Evolutionary conservation across 35 echinoderm and acorn worm genomes (phyloP).

Genomic region (Apostichopus californicus): DNA sequence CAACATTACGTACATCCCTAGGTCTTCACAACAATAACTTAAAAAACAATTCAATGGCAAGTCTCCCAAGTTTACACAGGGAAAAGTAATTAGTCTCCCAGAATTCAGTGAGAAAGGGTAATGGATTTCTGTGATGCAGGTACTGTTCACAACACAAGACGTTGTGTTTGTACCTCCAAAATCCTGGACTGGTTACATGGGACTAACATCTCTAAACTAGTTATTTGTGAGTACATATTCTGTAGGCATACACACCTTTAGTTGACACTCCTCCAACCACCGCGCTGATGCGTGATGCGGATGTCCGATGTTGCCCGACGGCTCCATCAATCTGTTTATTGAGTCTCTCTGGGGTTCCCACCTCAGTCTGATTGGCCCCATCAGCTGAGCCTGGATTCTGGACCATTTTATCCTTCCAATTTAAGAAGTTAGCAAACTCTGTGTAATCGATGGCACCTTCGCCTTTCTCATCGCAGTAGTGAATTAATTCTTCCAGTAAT

Average conservation of each 20-base stretch:
- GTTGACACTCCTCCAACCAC: conserved; percentile 90
- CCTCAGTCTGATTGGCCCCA: not conserved
- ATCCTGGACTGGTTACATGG: too few relatives aligned
- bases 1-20: too few relatives aligned
- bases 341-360: conserved; percentile 59
- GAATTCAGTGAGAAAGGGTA: too few relatives aligned
- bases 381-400: conserved; percentile 57
- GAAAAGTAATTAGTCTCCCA: too few relatives aligned
- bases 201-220: too few relatives aligned
- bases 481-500: conserved; percentile 77
- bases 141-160: too few relatives aligned
- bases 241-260: conserved; percentile 58
- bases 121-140: too few relatives aligned
- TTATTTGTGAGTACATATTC: too few relatives aligned
- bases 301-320: conserved; percentile 89
- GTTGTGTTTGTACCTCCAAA: too few relatives aligned
- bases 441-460: conserved; percentile 83
- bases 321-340: conserved; percentile 92
- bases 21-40: too few relatives aligned
- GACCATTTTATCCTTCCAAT: conserved; percentile 98
- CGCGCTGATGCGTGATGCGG: conserved; percentile 81
- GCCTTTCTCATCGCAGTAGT: conserved; percentile 72
- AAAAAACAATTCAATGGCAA: too few relatives aligned
- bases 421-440: conserved; percentile 98
- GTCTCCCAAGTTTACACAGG: too few relatives aligned